Percentiles rank a stretch among this genome's conserved stretches.
Conservation (phyloP, 2,797 vertebrate species). For the Helarctos malayanus region DNA sequence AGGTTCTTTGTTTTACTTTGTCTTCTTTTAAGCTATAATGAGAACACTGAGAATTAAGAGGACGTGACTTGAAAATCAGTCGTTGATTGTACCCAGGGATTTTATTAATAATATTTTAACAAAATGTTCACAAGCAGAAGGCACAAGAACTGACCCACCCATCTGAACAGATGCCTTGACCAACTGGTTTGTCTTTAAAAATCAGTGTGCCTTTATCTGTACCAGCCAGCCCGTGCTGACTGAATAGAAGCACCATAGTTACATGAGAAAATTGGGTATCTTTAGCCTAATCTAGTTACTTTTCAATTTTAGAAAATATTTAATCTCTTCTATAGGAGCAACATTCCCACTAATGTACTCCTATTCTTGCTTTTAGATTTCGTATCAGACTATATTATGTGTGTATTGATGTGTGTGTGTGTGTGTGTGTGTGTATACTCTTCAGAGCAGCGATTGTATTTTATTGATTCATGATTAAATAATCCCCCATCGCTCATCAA, state of each 20-base stretch:
- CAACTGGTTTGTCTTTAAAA: neutral
- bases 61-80: neutral
- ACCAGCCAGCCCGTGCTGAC: neutral
- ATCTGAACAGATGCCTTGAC: neutral
- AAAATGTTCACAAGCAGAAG: neutral
- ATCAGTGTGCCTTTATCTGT: neutral
- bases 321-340: neutral
- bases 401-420: neutral
- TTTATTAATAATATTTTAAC: neutral
- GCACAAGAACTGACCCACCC: neutral
- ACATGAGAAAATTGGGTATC: neutral
- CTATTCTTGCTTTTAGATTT: neutral
- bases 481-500: neutral
- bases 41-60: neutral
- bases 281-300: neutral
- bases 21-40: constrained; percentile 16
- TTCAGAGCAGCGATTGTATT: neutral
- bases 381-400: neutral
- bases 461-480: constrained; percentile 41
- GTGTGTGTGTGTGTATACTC: neutral
- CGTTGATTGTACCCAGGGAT: neutral
- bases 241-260: neutral
- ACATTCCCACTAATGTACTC: neutral
- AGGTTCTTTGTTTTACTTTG: neutral
- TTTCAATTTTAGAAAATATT: constrained; percentile 52